Conservation (phyloP, 2,888 invertebrate species). For the Mythimna ferrago region DNA sequence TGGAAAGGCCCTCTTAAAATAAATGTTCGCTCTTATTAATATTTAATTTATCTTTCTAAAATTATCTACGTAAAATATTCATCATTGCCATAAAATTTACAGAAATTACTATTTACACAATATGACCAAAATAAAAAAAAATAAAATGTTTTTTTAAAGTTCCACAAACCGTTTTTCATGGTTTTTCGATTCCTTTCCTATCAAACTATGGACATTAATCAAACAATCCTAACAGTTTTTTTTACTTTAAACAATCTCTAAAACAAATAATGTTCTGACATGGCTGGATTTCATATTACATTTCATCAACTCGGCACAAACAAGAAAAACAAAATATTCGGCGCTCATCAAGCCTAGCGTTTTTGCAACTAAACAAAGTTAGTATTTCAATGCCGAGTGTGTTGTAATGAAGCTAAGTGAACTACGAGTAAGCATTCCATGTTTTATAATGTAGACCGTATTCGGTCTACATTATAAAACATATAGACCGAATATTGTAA, state of each 20-base stretch:
- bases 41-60: too few relatives aligned
- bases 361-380: neutral
- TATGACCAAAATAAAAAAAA: neutral
- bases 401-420: constrained; percentile 4
- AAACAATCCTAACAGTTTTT: constrained; percentile 10
- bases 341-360: neutral
- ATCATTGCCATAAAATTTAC: neutral
- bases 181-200: neutral
- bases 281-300: neutral
- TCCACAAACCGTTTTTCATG: neutral
- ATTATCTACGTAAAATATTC: too few relatives aligned
- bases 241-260: neutral
- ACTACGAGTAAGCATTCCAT: too few relatives aligned
- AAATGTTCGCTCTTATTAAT: neutral
- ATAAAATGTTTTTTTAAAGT: neutral
- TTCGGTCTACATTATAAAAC: too few relatives aligned
- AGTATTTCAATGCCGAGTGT: neutral
- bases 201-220: neutral
- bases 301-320: constrained; percentile 17
- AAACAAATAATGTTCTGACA: constrained; percentile 4
- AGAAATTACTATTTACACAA: neutral
- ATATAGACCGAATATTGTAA: too few relatives aligned
- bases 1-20: too few relatives aligned
- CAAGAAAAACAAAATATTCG: constrained; percentile 11
- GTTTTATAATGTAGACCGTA: too few relatives aligned